Conservation (phyloP, 2,113 vertebrate species). For the Salvelinus fontinalis region DNA sequence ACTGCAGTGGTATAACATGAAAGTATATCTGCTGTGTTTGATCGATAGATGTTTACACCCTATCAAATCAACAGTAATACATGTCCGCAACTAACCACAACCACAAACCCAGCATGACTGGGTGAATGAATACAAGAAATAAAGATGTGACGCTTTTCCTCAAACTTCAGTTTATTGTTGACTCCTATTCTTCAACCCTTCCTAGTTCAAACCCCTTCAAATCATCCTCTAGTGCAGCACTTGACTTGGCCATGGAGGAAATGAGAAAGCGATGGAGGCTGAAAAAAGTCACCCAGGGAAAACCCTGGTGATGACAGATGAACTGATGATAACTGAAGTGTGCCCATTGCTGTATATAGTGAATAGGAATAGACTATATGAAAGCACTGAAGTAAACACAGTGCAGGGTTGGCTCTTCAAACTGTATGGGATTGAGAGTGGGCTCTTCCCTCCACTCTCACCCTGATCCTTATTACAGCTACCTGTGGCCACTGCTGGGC, state of each 20-base stretch:
- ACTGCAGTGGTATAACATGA: not conserved
- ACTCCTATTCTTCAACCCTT: constrained; percentile 3
- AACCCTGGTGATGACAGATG: constrained; percentile 17
- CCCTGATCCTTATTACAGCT: not conserved
- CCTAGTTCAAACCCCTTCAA: not conserved
- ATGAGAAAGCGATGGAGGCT: constrained; percentile 1
- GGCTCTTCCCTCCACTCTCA: not conserved
- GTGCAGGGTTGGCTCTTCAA: constrained; percentile 3
- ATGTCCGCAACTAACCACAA: too few species aligned
- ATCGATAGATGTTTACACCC: not conserved
- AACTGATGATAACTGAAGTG: constrained; percentile 23
- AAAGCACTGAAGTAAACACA: constrained; percentile 15
- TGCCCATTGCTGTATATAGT: not conserved
- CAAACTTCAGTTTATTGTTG: not conserved
- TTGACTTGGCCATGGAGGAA: constrained; percentile 1
- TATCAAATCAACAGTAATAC: not conserved
- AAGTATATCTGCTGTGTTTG: not conserved
- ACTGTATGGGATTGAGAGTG: not conserved
- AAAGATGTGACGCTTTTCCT: not conserved
- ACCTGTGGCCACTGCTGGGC: constrained; percentile 17
- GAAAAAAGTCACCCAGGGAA: constrained; percentile 16
- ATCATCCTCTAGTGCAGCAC: not conserved
- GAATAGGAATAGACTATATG: constrained; percentile 9
- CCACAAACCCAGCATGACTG: too few species aligned
- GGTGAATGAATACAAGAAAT: not conserved